Evolutionary conservation across 2,797 vertebrate species (phyloP).

Genomic region (Anolis apletophallus): DNA sequence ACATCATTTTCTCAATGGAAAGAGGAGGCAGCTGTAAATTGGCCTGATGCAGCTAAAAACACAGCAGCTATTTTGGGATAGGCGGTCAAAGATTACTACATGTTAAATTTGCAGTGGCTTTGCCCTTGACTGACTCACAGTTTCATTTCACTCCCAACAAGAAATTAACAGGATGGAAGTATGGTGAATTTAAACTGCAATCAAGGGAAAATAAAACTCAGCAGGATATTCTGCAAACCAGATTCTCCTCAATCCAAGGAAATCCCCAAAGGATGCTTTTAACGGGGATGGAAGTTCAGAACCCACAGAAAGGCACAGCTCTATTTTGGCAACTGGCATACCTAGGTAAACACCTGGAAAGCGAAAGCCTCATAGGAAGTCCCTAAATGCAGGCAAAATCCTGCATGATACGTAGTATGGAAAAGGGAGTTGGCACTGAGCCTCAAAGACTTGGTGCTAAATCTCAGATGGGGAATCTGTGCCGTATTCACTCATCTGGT

Average conservation of each 20-base stretch:
- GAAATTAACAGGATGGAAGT: not conserved
- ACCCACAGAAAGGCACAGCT: not conserved
- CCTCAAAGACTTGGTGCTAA: not conserved
- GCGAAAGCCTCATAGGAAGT: not conserved
- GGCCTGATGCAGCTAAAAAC: not conserved
- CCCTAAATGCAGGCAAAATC: not conserved
- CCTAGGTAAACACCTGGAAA: not conserved
- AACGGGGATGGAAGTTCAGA: not conserved
- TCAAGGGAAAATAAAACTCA: not conserved
- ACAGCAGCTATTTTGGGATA: slow-evolving; percentile 10
- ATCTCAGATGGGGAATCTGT: not conserved
- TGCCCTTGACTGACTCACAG: slow-evolving; percentile 19
- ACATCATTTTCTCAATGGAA: not conserved
- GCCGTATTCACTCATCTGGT: not conserved
- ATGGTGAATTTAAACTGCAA: not conserved
- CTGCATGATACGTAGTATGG: not conserved
- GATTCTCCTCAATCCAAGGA: not conserved
- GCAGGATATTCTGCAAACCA: not conserved
- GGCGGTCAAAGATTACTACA: not conserved
- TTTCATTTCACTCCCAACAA: not conserved
- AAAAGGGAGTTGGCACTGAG: not conserved
- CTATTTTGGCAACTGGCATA: not conserved
- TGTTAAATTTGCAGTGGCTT: not conserved
- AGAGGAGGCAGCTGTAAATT: not conserved
- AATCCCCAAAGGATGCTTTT: not conserved